Conservation (phyloP, 2,113 vertebrate genomes). For the Lophotis ruficrista region DNA sequence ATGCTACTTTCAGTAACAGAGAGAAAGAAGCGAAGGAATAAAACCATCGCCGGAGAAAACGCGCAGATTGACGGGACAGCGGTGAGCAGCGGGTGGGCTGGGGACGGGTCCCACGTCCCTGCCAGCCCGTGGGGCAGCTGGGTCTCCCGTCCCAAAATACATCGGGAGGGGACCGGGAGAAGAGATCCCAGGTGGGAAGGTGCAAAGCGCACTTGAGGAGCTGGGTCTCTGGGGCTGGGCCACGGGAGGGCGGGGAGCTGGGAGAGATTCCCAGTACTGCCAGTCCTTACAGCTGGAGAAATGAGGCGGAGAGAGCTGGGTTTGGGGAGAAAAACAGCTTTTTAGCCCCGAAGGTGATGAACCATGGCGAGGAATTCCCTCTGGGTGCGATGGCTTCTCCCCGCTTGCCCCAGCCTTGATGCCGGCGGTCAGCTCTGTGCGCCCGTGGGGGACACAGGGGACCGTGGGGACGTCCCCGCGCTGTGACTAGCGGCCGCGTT, state of each 20-base stretch:
- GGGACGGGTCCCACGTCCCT: accelerated
- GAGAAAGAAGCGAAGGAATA: background rate
- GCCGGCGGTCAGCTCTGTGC: accelerated
- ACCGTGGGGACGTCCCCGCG: accelerated
- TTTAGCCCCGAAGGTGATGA: background rate
- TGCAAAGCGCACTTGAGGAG: background rate
- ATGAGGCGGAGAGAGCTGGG: accelerated
- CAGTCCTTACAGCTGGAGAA: background rate
- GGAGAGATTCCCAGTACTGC: background rate
- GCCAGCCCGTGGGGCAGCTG: background rate
- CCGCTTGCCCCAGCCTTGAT: accelerated
- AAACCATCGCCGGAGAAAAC: accelerated
- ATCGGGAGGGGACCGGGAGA: background rate
- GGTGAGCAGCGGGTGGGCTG: accelerated
- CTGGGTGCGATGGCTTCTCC: background rate
- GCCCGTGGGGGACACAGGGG: accelerated
- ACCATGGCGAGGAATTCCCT: background rate
- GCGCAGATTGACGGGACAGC: accelerated
- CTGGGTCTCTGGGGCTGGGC: background rate
- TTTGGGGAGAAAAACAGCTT: background rate
- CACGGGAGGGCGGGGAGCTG: background rate
- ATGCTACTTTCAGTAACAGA: background rate
- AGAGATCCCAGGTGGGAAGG: background rate
- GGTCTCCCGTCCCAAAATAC: background rate
- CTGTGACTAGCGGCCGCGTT: background rate